These are phyloP conservation scores for Drosophila kuntzei DNA, from an alignment of 2,888 invertebrate species.

Conservation along the genomic window DNA sequence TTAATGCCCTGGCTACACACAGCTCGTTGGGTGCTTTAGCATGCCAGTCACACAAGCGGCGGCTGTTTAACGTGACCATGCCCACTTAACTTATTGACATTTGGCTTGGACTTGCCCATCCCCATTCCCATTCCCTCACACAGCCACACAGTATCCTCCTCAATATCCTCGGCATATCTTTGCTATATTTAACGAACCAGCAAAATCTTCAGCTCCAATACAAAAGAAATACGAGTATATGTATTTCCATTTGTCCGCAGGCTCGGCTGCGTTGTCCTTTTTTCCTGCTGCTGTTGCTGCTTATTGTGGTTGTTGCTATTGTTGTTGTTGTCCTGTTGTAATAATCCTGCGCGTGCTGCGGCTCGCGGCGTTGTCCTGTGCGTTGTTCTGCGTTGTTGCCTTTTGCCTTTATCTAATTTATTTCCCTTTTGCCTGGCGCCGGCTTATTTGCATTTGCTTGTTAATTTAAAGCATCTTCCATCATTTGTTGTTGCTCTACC, in stretches of 20 bases:
- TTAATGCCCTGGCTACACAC: constrained; percentile 43
- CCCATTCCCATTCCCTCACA: background rate
- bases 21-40: constrained; percentile 28
- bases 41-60: constrained; percentile 61
- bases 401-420: constrained; percentile 80
- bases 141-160: constrained; percentile 3
- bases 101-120: constrained; percentile 36
- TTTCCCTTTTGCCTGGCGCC: constrained; percentile 51
- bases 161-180: constrained; percentile 41
- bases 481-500: constrained; percentile 70
- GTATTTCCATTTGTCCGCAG: constrained; percentile 53
- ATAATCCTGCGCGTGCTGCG: constrained; percentile 74
- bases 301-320: constrained; percentile 25
- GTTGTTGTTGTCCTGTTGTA: constrained; percentile 45
- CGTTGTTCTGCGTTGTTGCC: constrained; percentile 58
- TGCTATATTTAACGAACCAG: constrained; percentile 81
- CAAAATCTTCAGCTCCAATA: constrained; percentile 65
- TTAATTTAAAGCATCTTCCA: constrained; percentile 80
- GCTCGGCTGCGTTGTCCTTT: constrained; percentile 53
- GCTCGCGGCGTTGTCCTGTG: constrained; percentile 70
- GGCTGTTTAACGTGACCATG: constrained; percentile 62
- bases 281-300: constrained; percentile 24
- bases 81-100: constrained; percentile 82
- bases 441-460: constrained; percentile 81
- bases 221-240: constrained; percentile 59